Base-by-base conservation (phyloP, 2,888 invertebrate species). In the Drosophila diplacantha region DNA sequence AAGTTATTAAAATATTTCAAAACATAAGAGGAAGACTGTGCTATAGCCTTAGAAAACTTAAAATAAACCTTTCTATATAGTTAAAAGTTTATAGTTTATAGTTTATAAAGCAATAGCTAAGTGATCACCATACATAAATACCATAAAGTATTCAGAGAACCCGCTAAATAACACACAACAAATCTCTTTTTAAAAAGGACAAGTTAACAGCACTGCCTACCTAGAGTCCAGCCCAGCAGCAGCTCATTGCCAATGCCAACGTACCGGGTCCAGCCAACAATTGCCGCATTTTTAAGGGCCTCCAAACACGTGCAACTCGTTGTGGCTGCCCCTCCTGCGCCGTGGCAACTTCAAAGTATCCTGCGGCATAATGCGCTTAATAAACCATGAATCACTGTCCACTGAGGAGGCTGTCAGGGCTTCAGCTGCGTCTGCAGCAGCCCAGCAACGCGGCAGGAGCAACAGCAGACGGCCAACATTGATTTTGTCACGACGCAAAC, bases 321-420 rank as follows among this genome's bases (percentile, higher is more conserved):
- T 57, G 69, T 39, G 22, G 69, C 57, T 9, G 26, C 18, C 12
- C 44, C 44, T 53, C 52, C 37, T 43, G 50, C 58, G 44, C 37
- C 50, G 69, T 71, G 67, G 61, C 72, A 82, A 79, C 78, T 79
- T 79, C 78, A 79, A 80, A 81, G 84, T 77, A 67, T 84, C 81
- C 83, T 85, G 83, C 85, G 84, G 85, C 84, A 85, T 85, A 86
- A 85, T 85, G 81, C 84, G 86, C 85, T 86, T 86, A 85, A 86
- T 85, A 86, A 86, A 85, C 86, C 85, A 86, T 85, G 85, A 85
- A 86, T 85, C 85, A 85, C 84, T 81, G 81, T 81, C 81, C 78
- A 75, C 73, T 29, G 83, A 57, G 59, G 81, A 68, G 69, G 62
- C 82, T 75, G 83, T 79, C 79, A 79, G 71, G 51, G 57, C 50